A percentile compares a stretch with the other conserved stretches of the same genome.
Conservation (phyloP, 2,113 vertebrate species). For the Neofelis nebulosa region DNA sequence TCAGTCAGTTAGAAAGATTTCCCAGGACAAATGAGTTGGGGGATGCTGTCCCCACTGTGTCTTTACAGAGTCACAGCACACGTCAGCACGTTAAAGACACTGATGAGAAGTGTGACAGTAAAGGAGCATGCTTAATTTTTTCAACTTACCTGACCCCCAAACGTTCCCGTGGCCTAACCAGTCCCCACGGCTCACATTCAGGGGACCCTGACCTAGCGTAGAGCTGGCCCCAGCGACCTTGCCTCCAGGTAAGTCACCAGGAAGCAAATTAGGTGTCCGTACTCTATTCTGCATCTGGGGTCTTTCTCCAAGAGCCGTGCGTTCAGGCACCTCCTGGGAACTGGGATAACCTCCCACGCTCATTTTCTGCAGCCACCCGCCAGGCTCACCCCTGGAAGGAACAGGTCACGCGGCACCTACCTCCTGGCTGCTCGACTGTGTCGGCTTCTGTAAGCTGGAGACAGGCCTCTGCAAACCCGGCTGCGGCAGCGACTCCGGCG, state of each 20-base stretch:
- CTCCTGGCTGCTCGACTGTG: constrained; percentile 94
- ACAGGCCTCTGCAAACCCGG: constrained; percentile 99
- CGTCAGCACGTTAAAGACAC: fast-evolving
- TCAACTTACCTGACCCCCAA: neutral
- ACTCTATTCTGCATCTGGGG: neutral
- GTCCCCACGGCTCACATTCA: neutral
- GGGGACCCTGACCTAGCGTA: neutral
- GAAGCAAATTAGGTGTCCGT: neutral
- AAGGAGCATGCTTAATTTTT: neutral
- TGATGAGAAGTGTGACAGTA: fast-evolving
- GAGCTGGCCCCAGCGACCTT: fast-evolving
- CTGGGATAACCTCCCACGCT: neutral
- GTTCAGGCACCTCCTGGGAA: too few relatives aligned
- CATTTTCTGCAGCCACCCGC: neutral
- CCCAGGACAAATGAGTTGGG: neutral
- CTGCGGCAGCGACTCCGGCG: constrained; percentile 98
- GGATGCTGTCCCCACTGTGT: fast-evolving
- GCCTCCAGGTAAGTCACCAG: neutral
- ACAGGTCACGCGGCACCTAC: constrained; percentile 78
- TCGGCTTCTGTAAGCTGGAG: constrained; percentile 99
- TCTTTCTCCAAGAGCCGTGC: neutral
- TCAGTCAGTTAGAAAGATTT: neutral
- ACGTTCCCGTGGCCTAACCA: neutral
- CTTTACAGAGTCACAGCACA: fast-evolving
- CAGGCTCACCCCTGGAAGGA: neutral